Base-by-base conservation (phyloP, 2,888 invertebrate genomes). In the Caenorhabditis zanzibari region DNA sequence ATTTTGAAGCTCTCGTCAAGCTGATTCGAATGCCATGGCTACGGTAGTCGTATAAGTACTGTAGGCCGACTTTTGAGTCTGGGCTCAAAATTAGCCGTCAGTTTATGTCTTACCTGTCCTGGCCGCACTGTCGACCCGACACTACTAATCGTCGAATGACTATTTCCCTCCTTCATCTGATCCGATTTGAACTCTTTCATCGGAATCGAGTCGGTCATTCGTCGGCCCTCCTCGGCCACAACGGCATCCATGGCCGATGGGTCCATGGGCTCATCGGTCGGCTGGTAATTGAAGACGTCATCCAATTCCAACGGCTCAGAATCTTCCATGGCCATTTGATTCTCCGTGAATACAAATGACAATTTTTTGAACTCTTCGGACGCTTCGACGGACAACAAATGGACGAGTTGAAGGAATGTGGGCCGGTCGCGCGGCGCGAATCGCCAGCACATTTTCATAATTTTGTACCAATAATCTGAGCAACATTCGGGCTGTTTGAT, bases 401-500 rank as follows among this genome's bases (percentile, higher is more conserved):
- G 83, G 12, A 90, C 88, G 19, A 90, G 84, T 72, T 90, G 88
- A 9, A 71, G 76, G 94, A 99, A 99, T 76, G 95, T 94, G 32
- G 98, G 98, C 79, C 98, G 94, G 69, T 94, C 94, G 44, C 94
- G 93, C 0, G 96, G 95, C 89, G 96, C 95, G 93, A 96, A 96
- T 90, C 95, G 95, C 98, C 98, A 99, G 93, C 97, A 98, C 85
- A 94, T 94, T 88, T 95, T 94, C 98, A 99, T 99, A 86, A 98
- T 94, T 87, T 95, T 95, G 93, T 92, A 94, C 93, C 98, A 94
- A 90, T 95, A 95, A 92, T 96, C 96, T 1, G 98, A 97, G 93
- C 98, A 98, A 93, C 96, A 96, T 93, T 96, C 96, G 0, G 98
- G 99, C 83, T 96, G 95, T 93, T 96, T 96, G 96, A 98, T 97